Base-by-base conservation (phyloP, 2,797 vertebrate species). In the Enteromius fasciolatus region DNA sequence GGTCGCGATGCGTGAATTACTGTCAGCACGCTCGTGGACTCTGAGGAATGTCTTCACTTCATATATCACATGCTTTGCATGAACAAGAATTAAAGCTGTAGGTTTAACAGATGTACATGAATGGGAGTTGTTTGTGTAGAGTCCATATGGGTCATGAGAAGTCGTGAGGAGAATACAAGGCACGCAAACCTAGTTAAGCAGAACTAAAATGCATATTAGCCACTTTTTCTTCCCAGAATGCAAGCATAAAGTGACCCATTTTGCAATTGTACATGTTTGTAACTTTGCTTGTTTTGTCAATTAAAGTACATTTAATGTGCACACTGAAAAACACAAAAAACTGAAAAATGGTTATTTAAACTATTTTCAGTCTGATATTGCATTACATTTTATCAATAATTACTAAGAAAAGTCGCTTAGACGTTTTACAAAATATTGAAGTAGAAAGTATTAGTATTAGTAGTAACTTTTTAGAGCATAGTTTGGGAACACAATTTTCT, bases 21-120 rank as follows among this genome's bases (percentile, higher is more conserved):
- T 88, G 87, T 89, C 80, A 73, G 68, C 75, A 14, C 80, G 63
- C 48, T 70, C 61, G 36, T 81, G 78, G 91, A 91, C 90, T 88
- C 86, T 69, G 78, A 90, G 89, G 86, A 92, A 92, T 91, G 81
- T 64, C 78, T 87, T 81, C 83, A 85, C 81, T 80, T 84, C 54
- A 83, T 84, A 78, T 81, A 86, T 67, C 88, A 80, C 87, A 83
- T 88, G 66, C 77, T 84, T 31, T 81, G 86, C 76, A 31, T 83
- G 68, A 84, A 86, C 77, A 76, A 66, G 39, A 78, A 57, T 59
- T 83, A 36, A 57, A 68, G 14, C 61, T 75, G 39, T 48, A 69
- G 79, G 18, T 57, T 70, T 52, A 80, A 59, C 25, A 59, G 64
- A 81, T 76, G 39, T 69, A 81, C 44, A 15, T 74, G 78, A 77